Evolutionary conservation across 2,113 vertebrate species (phyloP).

Genomic region (Calyptomena viridis): DNA sequence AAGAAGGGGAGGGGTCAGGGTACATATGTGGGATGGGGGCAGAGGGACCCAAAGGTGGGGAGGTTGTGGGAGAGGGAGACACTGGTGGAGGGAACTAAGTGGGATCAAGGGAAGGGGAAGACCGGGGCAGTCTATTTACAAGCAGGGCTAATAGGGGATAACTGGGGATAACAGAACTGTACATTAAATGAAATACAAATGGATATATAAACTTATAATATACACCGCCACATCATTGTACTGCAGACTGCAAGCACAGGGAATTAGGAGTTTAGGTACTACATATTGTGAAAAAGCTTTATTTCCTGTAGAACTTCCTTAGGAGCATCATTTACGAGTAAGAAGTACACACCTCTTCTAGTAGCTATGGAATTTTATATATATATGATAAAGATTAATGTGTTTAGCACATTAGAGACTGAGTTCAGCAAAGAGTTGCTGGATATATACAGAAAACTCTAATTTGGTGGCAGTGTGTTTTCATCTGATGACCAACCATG

Average conservation of each 20-base stretch:
- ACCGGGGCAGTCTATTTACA: too few species aligned
- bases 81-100: too few species aligned
- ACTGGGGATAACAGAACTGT: too few species aligned
- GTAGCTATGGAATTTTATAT: background rate
- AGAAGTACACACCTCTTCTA: background rate
- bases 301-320: constrained; percentile 12
- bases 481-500: background rate
- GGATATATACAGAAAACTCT: background rate
- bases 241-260: background rate
- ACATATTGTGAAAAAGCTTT: background rate
- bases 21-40: too few species aligned
- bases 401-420: background rate
- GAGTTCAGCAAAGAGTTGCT: constrained; percentile 10
- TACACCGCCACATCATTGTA: too few species aligned
- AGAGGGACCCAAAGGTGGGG: too few species aligned
- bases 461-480: background rate
- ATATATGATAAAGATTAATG: background rate
- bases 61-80: too few species aligned
- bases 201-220: too few species aligned
- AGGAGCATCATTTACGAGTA: background rate
- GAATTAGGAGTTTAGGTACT: background rate
- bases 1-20: too few species aligned
- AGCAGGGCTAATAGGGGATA: too few species aligned
- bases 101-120: too few species aligned
- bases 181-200: too few species aligned